Percentiles rank a stretch among this genome's conserved stretches.
Evolutionary conservation across 2,888 invertebrate species (phyloP).

Genomic region (Rhingia campestris): DNA sequence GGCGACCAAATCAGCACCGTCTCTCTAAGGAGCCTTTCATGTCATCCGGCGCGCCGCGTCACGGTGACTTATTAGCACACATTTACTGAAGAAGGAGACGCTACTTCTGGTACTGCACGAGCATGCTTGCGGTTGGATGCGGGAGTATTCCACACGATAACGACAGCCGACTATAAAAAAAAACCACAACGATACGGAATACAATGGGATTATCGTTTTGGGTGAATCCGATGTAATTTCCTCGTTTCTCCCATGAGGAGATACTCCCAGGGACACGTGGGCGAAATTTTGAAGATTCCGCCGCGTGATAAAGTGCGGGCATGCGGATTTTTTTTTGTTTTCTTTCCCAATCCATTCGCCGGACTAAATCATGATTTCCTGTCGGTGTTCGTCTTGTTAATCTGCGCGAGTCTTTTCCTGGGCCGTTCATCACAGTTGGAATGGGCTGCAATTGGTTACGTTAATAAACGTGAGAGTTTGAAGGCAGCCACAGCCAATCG

Average conservation of each 20-base stretch:
- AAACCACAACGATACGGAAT: constrained; percentile 13
- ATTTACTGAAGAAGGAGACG: constrained; percentile 5
- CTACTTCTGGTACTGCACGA: background rate
- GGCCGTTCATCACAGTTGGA: constrained; percentile 29
- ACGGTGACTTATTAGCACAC: constrained; percentile 47
- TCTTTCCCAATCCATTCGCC: background rate
- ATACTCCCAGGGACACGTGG: constrained; percentile 36
- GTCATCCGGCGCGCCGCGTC: constrained; percentile 18
- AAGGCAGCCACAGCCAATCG: background rate
- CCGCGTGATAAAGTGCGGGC: constrained; percentile 6
- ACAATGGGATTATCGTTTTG: constrained; percentile 30
- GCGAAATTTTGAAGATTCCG: constrained; percentile 35
- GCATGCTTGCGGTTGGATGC: background rate
- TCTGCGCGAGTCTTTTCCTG: constrained; percentile 5
- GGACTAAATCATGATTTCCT: constrained; percentile 50
- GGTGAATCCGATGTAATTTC: constrained; percentile 30
- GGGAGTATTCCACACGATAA: background rate
- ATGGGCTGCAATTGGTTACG: constrained; percentile 3
- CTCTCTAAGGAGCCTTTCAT: constrained; percentile 38
- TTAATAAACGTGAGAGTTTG: constrained; percentile 54
- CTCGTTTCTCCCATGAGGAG: constrained; percentile 1
- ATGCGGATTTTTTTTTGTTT: background rate
- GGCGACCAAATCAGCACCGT: constrained; percentile 22
- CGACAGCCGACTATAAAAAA: background rate
- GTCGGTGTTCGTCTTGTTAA: constrained; percentile 50